These are phyloP conservation scores for Aplysia californica DNA, from an alignment of 1,140 invertebrate species.

Conservation along the genomic window DNA sequence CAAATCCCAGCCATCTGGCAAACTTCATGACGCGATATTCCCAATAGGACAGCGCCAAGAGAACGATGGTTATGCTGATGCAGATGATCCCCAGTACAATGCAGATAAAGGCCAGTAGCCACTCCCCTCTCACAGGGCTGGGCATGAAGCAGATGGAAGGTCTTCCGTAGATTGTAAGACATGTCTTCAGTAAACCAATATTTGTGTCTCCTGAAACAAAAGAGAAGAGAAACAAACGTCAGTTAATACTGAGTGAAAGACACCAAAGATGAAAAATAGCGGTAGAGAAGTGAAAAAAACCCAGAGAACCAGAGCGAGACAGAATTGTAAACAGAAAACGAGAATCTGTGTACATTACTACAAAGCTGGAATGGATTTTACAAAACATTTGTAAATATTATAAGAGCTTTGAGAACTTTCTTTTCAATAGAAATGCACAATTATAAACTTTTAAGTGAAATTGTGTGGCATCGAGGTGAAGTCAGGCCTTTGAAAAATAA, in stretches of 20 bases:
- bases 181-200: constrained; percentile 93
- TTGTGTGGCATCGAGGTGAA: too few species aligned
- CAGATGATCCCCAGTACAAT: constrained; percentile 94
- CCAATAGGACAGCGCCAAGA: constrained; percentile 89
- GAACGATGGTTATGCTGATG: constrained; percentile 89
- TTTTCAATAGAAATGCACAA: too few species aligned
- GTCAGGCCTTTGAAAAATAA: too few species aligned
- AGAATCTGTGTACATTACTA: too few species aligned
- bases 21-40: constrained; percentile 90
- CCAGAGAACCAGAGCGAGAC: too few species aligned
- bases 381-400: too few species aligned
- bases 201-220: constrained; percentile 72
- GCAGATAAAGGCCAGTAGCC: constrained; percentile 89
- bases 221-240: neutral
- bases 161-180: constrained; percentile 90
- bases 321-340: too few species aligned
- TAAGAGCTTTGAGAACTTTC: too few species aligned
- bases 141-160: constrained; percentile 89
- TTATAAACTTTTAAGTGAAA: too few species aligned
- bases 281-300: too few species aligned
- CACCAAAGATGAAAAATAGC: too few species aligned
- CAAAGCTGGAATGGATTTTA: too few species aligned
- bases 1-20: constrained; percentile 95
- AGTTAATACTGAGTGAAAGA: neutral
- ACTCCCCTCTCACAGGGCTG: constrained; percentile 83